phyloP scores from a whole-genome alignment of 2,797 vertebrate species.

The Acanthiza pusilla region DNA sequence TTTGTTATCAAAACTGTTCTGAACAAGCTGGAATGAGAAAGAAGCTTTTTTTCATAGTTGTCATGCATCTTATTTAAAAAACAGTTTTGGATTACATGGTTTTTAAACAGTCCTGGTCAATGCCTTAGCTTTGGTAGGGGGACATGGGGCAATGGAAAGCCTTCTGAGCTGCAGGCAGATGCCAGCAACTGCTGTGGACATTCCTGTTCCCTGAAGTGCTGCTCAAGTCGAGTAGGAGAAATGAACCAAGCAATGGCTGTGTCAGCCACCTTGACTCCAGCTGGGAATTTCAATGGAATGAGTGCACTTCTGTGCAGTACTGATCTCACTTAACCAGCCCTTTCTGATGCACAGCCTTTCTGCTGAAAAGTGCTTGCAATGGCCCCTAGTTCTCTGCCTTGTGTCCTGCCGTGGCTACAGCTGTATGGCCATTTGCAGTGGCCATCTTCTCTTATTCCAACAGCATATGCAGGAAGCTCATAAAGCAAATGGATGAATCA shows the following conservation, averaged over 20 bases:
- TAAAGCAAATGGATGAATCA: neutral
- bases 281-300: neutral
- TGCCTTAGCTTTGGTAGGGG: neutral
- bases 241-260: neutral
- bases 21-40: neutral
- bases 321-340: neutral
- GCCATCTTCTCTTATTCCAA: neutral
- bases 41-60: neutral
- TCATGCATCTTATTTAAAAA: neutral
- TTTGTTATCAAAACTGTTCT: conserved; percentile 18
- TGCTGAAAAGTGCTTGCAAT: neutral
- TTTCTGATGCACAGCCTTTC: neutral
- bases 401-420: neutral
- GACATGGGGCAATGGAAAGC: neutral
- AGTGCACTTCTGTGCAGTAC: neutral
- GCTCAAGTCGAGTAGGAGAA: neutral
- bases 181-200: neutral
- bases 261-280: neutral
- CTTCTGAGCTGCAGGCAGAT: neutral
- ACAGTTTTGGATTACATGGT: neutral
- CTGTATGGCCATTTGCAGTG: neutral
- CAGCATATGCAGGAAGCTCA: neutral
- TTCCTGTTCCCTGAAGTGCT: neutral
- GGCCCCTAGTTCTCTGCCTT: neutral
- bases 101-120: neutral